These are phyloP conservation scores for Imbricaverruca yamaguchii DNA, from an alignment of 2,888 invertebrate species.

Conservation along the genomic window DNA sequence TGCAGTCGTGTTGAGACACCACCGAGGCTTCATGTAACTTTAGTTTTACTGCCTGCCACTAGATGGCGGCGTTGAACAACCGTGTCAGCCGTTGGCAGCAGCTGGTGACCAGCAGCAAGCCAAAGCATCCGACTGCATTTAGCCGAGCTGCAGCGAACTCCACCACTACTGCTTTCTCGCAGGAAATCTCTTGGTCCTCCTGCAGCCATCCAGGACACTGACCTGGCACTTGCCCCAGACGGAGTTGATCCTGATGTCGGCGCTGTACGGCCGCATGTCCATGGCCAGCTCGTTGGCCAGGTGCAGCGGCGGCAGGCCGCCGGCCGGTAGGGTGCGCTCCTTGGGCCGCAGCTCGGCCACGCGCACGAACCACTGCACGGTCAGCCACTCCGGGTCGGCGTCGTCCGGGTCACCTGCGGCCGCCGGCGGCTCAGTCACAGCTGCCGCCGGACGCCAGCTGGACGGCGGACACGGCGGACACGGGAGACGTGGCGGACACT, in stretches of 20 bases:
- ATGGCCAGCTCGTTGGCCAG: background rate
- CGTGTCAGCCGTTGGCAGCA: no score
- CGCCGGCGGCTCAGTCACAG: no score
- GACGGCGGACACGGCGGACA: background rate
- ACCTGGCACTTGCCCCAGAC: slow-evolving; percentile 14
- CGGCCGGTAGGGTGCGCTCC: background rate
- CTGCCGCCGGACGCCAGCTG: background rate
- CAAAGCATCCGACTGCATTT: no score
- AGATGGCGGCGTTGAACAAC: no score
- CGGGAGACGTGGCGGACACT: background rate
- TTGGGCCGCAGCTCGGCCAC: background rate
- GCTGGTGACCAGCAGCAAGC: no score
- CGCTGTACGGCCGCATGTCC: background rate
- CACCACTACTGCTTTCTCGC: no score
- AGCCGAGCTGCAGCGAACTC: no score
- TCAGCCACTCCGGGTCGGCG: background rate
- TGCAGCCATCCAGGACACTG: background rate
- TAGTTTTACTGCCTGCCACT: no score
- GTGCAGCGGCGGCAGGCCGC: background rate
- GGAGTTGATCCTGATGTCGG: background rate
- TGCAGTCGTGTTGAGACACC: no score
- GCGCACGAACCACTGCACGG: slow-evolving; percentile 2
- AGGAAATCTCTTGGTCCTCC: no score
- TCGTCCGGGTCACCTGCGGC: slow-evolving; percentile 1
- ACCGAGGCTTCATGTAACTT: no score